Evolutionary conservation across 2,113 vertebrate genomes (phyloP).

Genomic region (Salvelinus fontinalis): DNA sequence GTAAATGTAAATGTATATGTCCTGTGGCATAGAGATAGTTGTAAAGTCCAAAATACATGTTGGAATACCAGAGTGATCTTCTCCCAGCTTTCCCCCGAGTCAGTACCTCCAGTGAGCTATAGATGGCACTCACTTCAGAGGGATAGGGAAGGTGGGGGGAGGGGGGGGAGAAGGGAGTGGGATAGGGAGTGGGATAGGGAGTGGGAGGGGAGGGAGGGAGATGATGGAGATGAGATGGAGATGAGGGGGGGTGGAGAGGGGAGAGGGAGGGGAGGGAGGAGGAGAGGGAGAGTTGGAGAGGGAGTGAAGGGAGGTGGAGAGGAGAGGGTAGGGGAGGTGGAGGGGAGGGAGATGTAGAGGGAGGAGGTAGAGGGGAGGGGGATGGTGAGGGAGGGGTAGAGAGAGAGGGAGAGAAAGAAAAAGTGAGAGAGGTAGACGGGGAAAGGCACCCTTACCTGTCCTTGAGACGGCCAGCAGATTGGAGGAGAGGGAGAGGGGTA

Average conservation of each 20-base stretch:
- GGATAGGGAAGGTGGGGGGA: conserved; percentile 31
- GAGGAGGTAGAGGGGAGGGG: no score
- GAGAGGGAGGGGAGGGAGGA: neutral
- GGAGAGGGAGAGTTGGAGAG: no score
- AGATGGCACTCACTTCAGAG: conserved; percentile 69
- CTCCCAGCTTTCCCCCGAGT: neutral
- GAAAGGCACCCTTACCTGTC: conserved; percentile 71
- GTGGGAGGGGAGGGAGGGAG: no score
- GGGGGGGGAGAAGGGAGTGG: no score
- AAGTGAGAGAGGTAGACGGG: conserved; percentile 32
- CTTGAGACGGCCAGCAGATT: conserved; percentile 63
- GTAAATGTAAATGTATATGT: no score
- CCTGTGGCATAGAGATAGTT: conserved; percentile 35
- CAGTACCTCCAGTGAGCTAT: conserved; percentile 23
- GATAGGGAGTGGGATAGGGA: no score
- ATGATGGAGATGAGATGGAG: no score
- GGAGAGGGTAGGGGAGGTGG: conserved; percentile 13
- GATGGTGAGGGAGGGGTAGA: neutral
- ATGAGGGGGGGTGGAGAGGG: no score
- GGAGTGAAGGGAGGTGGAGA: neutral
- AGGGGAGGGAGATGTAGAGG: no score
- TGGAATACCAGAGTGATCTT: neutral
- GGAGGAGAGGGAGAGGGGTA: no score
- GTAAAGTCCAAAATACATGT: neutral
- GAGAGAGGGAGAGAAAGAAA: no score